Evolutionary conservation across 2,113 vertebrate species (phyloP), one percentile per base, ranked within the genome.

Genomic region (Urocynchramus pylzowi): DNA sequence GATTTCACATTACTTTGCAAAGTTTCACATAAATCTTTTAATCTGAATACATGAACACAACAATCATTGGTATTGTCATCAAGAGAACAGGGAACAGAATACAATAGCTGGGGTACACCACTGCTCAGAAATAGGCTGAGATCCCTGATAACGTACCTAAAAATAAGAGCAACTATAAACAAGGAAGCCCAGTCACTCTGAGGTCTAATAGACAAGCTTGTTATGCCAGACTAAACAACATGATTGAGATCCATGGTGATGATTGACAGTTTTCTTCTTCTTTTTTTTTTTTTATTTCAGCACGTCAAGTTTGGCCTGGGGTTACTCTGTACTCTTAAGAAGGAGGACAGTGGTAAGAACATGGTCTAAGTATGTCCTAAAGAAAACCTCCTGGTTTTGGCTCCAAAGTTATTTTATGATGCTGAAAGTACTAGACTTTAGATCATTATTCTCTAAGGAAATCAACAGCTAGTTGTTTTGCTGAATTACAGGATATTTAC

Each of bases 161-260:
- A 96, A 96, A 94, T 92, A 94, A 68, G 16, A 95, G 27, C 7
- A 39, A 53, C 64, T 86, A 54, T 71, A 95, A 92, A 95, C 60
- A 91, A 89, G 77, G 94, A 95, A 96, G 60, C 15, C 39, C 2
- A 87, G 26, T 74, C 41, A 80, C 41, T 74, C 24, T 63, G 67
- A 86, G 20, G 63, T 83, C 71, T 68, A 85, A 74, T 30, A 85
- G 63, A 90, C 16, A 84, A 68, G 14, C 35, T 31, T 73, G 21
- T 63, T 91, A 57, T 42, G 30, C 45, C 78, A 95, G 75, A 85
- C 59, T 91, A 86, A 95, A 94, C 50, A 90, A 82, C 20, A 42
- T 70, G 57, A 57, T 16, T 74, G 52, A 93, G 28, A 61, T 57
- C 28, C 47, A 33, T 52, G 73, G 70, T 84, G 39, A 77, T 28